Conservation (phyloP, 2,797 vertebrate genomes). For the Sebastiscus tertius region DNA sequence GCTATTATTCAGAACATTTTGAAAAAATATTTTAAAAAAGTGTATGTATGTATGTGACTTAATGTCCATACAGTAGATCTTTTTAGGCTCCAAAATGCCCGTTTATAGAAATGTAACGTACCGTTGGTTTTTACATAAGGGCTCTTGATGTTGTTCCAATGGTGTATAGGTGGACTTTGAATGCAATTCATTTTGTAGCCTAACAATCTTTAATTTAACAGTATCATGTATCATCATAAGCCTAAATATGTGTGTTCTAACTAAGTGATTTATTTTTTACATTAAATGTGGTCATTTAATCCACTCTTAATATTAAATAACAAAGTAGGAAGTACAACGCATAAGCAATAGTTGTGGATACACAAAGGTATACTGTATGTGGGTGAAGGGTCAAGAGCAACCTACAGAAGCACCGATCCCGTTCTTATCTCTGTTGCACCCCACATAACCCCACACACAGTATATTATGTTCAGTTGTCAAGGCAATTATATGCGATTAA, state of each 20-base stretch:
- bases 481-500: slow-evolving; percentile 76
- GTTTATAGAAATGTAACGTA: neutral
- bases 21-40: too few species aligned
- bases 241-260: neutral
- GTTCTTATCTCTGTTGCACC: neutral
- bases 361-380: neutral
- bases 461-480: slow-evolving; percentile 67
- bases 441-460: slow-evolving; percentile 9
- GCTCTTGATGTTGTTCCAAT: neutral
- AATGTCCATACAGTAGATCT: too few species aligned
- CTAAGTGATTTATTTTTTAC: neutral
- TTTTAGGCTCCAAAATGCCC: neutral
- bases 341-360: neutral
- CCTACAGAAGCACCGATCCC: neutral
- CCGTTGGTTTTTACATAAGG: neutral
- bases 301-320: neutral
- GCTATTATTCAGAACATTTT: too few species aligned
- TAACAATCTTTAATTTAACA: neutral
- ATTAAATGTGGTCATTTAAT: neutral
- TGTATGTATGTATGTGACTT: too few species aligned
- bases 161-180: neutral
- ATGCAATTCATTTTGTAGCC: neutral
- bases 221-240: neutral
- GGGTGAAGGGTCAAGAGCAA: neutral
- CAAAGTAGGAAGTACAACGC: neutral